Evolutionary conservation across 2,888 invertebrate genomes (phyloP).

Genomic region (Pediacus dermestoides): DNA sequence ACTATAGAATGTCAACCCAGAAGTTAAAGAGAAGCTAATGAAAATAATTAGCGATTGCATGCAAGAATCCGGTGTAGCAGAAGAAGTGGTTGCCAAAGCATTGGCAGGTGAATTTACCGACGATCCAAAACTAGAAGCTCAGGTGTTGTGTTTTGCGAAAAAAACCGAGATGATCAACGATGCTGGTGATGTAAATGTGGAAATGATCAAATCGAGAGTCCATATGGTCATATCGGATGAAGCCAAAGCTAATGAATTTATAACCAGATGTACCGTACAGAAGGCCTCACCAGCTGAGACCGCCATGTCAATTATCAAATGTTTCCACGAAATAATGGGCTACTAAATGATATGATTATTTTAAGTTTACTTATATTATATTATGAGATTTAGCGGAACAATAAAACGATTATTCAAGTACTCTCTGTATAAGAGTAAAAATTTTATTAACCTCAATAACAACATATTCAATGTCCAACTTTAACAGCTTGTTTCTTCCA

Average conservation of each 20-base stretch:
- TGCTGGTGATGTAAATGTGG: conserved; percentile 19
- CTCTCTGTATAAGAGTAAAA: too few species aligned
- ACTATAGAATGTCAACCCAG: too few species aligned
- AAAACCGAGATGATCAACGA: conserved; percentile 22
- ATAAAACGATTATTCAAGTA: too few species aligned
- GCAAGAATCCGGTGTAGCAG: conserved; percentile 15
- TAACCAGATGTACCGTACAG: conserved; percentile 14
- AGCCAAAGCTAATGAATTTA: conserved; percentile 9
- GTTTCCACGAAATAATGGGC: conserved; percentile 11
- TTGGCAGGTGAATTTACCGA: conserved; percentile 13
- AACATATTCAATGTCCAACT: too few species aligned
- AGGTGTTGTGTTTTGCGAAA: conserved; percentile 18
- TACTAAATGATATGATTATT: too few species aligned
- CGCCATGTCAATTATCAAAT: conserved; percentile 13
- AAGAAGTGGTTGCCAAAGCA: too few species aligned
- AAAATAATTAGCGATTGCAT: too few species aligned
- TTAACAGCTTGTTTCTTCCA: neutral
- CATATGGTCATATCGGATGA: conserved; percentile 13
- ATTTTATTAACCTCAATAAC: too few species aligned
- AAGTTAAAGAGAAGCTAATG: too few species aligned
- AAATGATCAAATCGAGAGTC: conserved; percentile 18
- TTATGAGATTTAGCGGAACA: too few species aligned
- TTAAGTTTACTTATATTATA: too few species aligned
- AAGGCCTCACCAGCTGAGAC: conserved; percentile 14
- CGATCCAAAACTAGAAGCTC: conserved; percentile 18